Conservation (phyloP, 2,888 invertebrate species). For the Trypoxylon attenuatum region DNA sequence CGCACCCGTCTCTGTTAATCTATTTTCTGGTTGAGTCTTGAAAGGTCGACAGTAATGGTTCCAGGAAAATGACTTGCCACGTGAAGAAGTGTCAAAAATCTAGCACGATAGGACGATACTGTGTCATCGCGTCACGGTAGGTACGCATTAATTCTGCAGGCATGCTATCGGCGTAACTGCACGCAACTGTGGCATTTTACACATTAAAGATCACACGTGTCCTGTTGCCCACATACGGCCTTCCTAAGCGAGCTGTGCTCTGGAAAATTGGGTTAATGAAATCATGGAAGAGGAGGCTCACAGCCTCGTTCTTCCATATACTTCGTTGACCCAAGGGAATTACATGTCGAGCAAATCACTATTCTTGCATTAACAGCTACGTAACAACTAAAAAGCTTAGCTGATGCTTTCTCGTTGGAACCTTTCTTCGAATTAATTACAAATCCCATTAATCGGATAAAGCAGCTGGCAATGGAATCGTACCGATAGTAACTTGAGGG, state of each 20-base stretch:
- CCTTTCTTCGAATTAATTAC: no score
- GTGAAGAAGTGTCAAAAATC: no score
- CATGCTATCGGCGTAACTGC: neutral
- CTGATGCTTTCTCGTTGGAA: no score
- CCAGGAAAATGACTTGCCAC: no score
- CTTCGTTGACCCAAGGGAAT: constrained; percentile 3
- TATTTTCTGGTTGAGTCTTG: no score
- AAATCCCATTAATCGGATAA: no score
- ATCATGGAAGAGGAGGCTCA: constrained; percentile 35
- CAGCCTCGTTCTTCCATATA: constrained; percentile 15
- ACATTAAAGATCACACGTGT: neutral
- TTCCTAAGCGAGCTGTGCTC: constrained; percentile 20
- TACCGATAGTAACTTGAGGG: no score
- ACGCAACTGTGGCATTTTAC: neutral
- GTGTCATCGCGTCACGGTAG: neutral
- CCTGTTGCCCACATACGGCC: constrained; percentile 15
- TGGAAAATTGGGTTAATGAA: constrained; percentile 50
- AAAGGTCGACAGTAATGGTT: no score
- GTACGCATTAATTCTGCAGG: neutral
- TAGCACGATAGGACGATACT: neutral
- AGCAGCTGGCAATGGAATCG: no score
- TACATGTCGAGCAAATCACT: neutral
- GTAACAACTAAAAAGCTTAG: no score
- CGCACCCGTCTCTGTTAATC: no score
- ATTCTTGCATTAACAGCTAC: no score